Base-by-base conservation (phyloP, 2,888 invertebrate species). In the Onthophagus sagittarius region DNA sequence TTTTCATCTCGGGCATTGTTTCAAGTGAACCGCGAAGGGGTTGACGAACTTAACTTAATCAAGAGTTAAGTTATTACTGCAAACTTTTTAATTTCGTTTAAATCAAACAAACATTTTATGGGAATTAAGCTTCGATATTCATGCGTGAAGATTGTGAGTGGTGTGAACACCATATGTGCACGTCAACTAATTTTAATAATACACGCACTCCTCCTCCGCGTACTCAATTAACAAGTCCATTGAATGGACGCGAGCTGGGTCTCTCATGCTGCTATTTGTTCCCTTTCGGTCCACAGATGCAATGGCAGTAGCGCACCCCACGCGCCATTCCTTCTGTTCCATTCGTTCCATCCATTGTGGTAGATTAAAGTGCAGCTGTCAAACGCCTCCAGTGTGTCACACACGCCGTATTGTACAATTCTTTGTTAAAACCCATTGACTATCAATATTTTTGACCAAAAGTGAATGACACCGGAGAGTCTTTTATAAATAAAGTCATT, bases 381-480 rank as follows among this genome's bases (percentile, higher is more conserved):
- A 75, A 75, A 78, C 78, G 77, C 78, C 78, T 76, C 78, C 78
- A 23, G 39, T 63, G 70, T 71, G 71, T 76, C 75, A 71, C 78
- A 75, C 78, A 75, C 72, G 76, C 62, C 53, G 23, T 39, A 70
- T 62, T 70, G 70, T 67, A n/a, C 15, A 67, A 23, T n/a, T 67
- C 39, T 53, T 23, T 53, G 23, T 15, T 53, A 62, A 23, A 23
- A 14, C 39, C 23, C 62, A 62, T 15, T 53, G 62, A 31, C 62
- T 53, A 53, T 53, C 39, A 53, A 53, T 9, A 11, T 53, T 53
- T 53, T 53, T 4, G 11, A 53, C 7, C 39, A 53, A 53, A 53
- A 53, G 39, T 53, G 39, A 53, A 53, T 53, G 39, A 53, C 39
- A 53, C 5, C 11, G 39, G 1, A 53, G 39, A 53, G 39, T 53